phyloP scores from a whole-genome alignment of 2,797 vertebrate species.

The Coregonus sp. region DNA sequence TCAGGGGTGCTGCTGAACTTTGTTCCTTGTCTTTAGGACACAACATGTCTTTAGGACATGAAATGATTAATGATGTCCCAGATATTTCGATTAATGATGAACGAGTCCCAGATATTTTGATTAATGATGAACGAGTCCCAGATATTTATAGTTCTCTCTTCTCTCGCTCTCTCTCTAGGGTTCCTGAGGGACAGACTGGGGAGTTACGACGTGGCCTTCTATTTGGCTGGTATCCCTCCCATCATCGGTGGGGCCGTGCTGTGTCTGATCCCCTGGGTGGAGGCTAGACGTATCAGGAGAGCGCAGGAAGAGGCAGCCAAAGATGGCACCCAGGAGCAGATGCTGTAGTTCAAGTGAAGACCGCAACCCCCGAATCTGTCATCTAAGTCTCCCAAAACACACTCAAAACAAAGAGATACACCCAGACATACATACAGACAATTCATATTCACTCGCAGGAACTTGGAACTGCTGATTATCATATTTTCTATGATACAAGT shows the following conservation, averaged over 20 bases:
- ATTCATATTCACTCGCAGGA: constrained; percentile 21
- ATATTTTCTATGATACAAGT: constrained; percentile 11
- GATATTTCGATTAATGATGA: no score
- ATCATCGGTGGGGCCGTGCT: constrained; percentile 88
- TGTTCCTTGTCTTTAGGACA: not conserved
- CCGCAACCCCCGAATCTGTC: constrained; percentile 58
- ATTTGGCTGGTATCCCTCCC: constrained; percentile 92
- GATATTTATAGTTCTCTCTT: no score
- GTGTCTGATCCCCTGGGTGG: constrained; percentile 91
- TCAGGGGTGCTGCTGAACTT: no score
- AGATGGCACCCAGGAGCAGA: constrained; percentile 68
- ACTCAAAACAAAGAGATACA: constrained; percentile 30
- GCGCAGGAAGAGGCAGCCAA: constrained; percentile 40
- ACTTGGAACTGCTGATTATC: constrained; percentile 9
- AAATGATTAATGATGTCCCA: no score
- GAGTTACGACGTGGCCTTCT: constrained; percentile 88
- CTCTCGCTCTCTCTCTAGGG: constrained; percentile 67
- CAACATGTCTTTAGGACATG: not conserved
- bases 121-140: no score
- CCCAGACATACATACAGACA: constrained; percentile 26
- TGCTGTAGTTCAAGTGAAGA: constrained; percentile 71
- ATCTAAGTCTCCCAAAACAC: constrained; percentile 55
- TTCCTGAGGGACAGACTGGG: constrained; percentile 84
- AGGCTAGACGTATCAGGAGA: constrained; percentile 70
- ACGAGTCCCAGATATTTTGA: no score